phyloP scores from a whole-genome alignment of 2,888 invertebrate genomes.

The Brachyptera risi region DNA sequence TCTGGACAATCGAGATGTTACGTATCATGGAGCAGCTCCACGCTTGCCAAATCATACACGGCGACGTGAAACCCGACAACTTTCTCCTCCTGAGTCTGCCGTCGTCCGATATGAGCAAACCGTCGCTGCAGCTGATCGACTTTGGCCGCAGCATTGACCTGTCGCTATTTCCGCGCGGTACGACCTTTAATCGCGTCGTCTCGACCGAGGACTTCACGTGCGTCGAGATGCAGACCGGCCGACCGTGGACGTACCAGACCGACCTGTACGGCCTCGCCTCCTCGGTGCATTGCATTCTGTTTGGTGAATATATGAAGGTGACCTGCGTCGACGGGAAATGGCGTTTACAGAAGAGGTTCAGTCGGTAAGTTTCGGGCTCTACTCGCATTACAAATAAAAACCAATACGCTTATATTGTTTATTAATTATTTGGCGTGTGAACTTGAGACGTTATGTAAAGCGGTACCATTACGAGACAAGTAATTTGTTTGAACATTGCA shows the following conservation, averaged over 20 bases:
- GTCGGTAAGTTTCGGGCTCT: conserved; percentile 50
- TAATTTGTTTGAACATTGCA: too few species aligned
- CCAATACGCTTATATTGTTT: too few species aligned
- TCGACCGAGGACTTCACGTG: conserved; percentile 54
- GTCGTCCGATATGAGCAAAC: conserved; percentile 57
- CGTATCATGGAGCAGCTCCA: conserved; percentile 82
- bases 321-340: conserved; percentile 58
- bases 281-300: conserved; percentile 79
- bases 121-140: conserved; percentile 83
- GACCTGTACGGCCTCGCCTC: conserved; percentile 88
- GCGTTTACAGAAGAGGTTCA: conserved; percentile 67
- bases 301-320: conserved; percentile 86
- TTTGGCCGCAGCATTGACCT: conserved; percentile 94
- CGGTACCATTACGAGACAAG: too few species aligned
- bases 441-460: too few species aligned
- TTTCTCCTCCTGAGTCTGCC: conserved; percentile 74
- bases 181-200: conserved; percentile 71
- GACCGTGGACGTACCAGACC: conserved; percentile 89
- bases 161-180: conserved; percentile 71
- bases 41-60: conserved; percentile 85
- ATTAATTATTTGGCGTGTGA: too few species aligned
- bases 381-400: too few species aligned
- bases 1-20: conserved; percentile 77
- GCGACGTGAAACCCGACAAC: conserved; percentile 94
- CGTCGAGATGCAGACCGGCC: conserved; percentile 83